Evolutionary conservation across 2,113 vertebrate genomes (phyloP).

Genomic region (Poeciliopsis occidentalis): DNA sequence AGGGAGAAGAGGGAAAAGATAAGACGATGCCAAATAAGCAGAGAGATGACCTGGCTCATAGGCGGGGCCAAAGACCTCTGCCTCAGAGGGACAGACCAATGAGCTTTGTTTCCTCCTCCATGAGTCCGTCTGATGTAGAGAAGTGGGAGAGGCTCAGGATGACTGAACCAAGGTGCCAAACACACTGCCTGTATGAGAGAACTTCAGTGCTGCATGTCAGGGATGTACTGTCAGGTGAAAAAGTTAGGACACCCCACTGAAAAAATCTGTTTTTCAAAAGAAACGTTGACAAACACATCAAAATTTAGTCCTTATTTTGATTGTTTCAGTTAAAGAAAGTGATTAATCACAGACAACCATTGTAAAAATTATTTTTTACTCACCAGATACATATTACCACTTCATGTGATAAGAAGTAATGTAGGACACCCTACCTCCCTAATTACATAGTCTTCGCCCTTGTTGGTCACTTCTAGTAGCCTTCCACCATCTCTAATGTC

Average conservation of each 20-base stretch:
- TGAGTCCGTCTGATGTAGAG: slow-evolving; percentile 90
- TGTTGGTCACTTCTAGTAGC: too few relatives aligned
- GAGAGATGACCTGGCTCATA: slow-evolving; percentile 84
- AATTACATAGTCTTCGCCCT: too few relatives aligned
- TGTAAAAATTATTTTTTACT: background rate
- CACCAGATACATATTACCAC: background rate
- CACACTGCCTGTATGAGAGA: slow-evolving; percentile 31
- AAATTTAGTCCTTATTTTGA: background rate
- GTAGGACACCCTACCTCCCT: too few relatives aligned
- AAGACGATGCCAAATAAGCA: slow-evolving; percentile 75
- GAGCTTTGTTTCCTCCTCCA: slow-evolving; percentile 77
- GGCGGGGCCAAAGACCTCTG: slow-evolving; percentile 74
- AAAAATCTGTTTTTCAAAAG: background rate
- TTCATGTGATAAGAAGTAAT: background rate
- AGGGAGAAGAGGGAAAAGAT: slow-evolving; percentile 63
- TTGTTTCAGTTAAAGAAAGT: background rate
- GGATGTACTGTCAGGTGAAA: slow-evolving; percentile 6
- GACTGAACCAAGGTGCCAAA: slow-evolving; percentile 87
- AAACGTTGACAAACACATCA: background rate
- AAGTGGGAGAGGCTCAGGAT: slow-evolving; percentile 92
- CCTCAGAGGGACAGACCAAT: slow-evolving; percentile 73
- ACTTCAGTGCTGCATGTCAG: slow-evolving; percentile 7
- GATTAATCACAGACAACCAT: background rate
- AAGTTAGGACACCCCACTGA: background rate
- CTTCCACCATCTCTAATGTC: background rate